Evolutionary conservation across 2,797 vertebrate genomes (phyloP), one percentile per base, ranked within the genome.

Genomic region (Rhinatrema bivittatum): DNA sequence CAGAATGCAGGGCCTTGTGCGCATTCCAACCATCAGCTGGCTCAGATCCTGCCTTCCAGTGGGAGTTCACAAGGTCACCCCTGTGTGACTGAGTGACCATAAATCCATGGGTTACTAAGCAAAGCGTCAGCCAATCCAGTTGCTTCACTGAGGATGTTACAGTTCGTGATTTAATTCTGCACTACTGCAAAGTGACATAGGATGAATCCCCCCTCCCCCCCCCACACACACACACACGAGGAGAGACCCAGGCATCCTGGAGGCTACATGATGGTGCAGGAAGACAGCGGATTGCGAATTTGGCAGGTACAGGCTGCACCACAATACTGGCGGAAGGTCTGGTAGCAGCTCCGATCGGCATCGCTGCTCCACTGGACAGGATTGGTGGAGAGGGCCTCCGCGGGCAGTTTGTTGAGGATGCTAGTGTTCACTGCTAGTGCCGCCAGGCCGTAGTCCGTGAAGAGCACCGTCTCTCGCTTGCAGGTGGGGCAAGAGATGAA

Each of bases 401-500:
- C 76, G 1, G 95, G 94, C 74, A 98, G 82, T 53, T 95, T 86
- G 81, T 90, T 94, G 70, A 98, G 79, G 72, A 98, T 95, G 87
- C 94, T 96, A 68, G 94, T 96, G 84, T 98, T 98, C 75, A 98
- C 91, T 14, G 94, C 95, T 70, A 98, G 86, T 0, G 95, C 95
- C 0, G 94, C 94, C 77, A 98, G 78, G 45, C 94, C 95, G 2
- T 98, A 98, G 86, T 98, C 95, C 3, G 95, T 98, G 82, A 98
- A 98, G 51, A 98, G 93, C 73, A 98, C 95, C 10, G 95, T 98
- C 77, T 98, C 95, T 0, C 94, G 87, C 60, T 88, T 87, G 78
- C 95, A 98, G 10, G 93, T 93, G 49, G 95, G 95, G 69, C 95
- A 98, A 36, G 95, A 98, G 81, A 98, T 98, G 86, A 98, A 98